phyloP scores from a whole-genome alignment of 2,797 vertebrate species.

The Sebastes iracundus region DNA sequence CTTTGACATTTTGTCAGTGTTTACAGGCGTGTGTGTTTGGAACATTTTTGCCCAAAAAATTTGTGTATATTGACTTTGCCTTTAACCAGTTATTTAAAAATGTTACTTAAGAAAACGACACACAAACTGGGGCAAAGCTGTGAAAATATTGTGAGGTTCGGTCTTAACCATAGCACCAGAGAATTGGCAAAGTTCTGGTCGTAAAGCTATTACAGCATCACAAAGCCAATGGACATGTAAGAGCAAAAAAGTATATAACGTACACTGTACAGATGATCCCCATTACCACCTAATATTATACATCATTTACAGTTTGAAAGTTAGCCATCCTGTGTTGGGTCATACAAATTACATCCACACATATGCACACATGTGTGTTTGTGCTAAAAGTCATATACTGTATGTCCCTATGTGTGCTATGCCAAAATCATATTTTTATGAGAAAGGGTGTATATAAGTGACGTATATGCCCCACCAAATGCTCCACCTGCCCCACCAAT shows the following conservation, averaged over 20 bases:
- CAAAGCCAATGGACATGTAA: background rate
- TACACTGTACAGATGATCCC: background rate
- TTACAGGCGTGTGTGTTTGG: background rate
- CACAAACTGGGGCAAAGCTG: background rate
- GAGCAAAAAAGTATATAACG: background rate
- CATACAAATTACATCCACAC: background rate
- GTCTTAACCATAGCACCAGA: background rate
- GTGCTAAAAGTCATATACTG: no score
- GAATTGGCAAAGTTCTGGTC: background rate
- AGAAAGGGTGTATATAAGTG: background rate
- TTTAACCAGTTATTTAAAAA: background rate
- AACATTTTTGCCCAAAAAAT: background rate
- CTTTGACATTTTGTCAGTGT: slow-evolving; percentile 27
- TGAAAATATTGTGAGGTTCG: background rate
- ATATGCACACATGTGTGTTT: background rate
- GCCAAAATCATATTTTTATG: background rate
- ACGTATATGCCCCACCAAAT: background rate
- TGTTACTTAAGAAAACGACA: background rate
- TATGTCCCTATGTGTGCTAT: background rate
- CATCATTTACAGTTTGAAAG: background rate
- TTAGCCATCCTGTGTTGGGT: background rate
- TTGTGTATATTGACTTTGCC: slow-evolving; percentile 4
- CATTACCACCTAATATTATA: background rate
- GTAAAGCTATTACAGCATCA: background rate
- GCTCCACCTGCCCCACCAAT: background rate